Conservation (phyloP, 2,797 vertebrate genomes). For the Rhabdophis nuchalis region DNA sequence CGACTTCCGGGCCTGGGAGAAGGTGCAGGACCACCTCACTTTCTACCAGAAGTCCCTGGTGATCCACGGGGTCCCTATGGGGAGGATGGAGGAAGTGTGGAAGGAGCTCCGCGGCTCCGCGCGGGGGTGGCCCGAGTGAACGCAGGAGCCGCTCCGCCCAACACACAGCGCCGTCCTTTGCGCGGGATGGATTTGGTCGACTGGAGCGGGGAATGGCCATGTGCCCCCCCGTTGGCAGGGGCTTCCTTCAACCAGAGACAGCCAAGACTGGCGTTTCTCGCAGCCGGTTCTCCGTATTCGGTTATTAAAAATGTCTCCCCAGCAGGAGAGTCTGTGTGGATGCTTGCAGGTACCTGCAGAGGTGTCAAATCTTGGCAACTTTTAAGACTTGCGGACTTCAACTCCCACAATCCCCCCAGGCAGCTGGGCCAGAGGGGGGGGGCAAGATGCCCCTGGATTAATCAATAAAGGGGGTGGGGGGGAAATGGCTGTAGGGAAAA, state of each 20-base stretch:
- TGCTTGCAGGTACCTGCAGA: not conserved
- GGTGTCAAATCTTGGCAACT: not conserved
- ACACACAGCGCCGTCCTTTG: not conserved
- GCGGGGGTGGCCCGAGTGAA: not conserved
- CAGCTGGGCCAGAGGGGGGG: too few relatives aligned
- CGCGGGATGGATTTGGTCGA: not conserved
- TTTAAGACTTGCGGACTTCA: too few relatives aligned
- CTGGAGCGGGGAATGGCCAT: not conserved
- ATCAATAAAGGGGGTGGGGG: too few relatives aligned
- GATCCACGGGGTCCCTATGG: not conserved
- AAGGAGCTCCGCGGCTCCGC: not conserved
- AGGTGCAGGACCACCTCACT: not conserved
- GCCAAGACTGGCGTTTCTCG: not conserved
- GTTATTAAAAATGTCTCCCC: not conserved
- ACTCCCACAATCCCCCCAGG: too few relatives aligned
- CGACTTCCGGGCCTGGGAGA: not conserved
- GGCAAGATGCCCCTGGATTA: too few relatives aligned
- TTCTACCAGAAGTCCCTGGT: not conserved
- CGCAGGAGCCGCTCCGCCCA: fast-evolving
- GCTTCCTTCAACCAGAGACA: not conserved
- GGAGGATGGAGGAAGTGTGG: not conserved
- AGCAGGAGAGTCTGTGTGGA: not conserved
- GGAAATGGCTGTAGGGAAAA: too few relatives aligned
- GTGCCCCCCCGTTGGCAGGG: not conserved
- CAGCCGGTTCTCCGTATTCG: not conserved